Evolutionary conservation across 2,113 vertebrate species (phyloP).

Genomic region (Python bivittatus): DNA sequence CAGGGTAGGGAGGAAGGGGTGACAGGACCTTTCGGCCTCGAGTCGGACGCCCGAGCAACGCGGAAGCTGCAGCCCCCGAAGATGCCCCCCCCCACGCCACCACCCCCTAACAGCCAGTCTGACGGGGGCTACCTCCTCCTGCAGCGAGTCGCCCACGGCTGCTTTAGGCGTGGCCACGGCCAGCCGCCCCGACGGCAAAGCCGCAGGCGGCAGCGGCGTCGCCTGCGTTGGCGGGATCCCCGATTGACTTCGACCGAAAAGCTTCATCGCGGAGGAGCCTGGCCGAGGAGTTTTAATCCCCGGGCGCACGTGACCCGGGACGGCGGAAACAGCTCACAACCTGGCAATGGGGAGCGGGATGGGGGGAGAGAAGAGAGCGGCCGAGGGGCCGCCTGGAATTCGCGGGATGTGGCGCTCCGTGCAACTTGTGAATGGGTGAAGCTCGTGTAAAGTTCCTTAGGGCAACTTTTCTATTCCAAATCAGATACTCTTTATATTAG

Average conservation of each 20-base stretch:
- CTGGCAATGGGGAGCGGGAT: background rate
- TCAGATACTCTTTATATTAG: background rate
- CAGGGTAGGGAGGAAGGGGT: background rate
- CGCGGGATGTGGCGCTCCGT: background rate
- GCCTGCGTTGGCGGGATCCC: background rate
- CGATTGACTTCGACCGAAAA: no score
- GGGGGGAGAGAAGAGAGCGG: background rate
- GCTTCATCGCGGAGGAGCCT: background rate
- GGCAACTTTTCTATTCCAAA: background rate
- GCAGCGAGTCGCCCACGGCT: conserved; percentile 26
- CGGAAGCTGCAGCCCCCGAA: background rate
- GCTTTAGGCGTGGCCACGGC: background rate
- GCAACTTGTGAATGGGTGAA: background rate
- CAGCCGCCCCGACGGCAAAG: background rate
- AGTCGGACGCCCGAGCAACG: background rate
- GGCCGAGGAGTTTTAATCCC: background rate
- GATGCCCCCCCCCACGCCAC: accelerated
- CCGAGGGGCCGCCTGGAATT: no score
- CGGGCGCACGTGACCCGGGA: conserved; percentile 20
- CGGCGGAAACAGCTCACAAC: conserved; percentile 1
- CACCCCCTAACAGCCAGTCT: background rate
- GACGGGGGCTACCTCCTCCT: conserved; percentile 34
- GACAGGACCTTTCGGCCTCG: background rate
- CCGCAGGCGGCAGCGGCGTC: background rate
- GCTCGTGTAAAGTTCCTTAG: background rate